Base-by-base conservation (phyloP, 2,888 invertebrate genomes). In the Mechanitis mazaeus region DNA sequence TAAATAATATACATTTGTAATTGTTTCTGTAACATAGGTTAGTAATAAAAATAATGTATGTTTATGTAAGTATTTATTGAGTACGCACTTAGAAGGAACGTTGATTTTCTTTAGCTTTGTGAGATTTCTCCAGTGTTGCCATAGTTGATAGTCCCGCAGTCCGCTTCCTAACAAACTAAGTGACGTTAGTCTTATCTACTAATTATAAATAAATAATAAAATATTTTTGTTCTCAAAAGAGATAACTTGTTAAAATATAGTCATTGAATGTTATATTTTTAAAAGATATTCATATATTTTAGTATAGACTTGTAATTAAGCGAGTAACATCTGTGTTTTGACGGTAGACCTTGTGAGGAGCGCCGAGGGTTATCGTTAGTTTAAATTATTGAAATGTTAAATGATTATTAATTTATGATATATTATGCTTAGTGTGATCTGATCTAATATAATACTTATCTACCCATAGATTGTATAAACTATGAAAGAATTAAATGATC, bases 361-460 rank as follows among this genome's bases (percentile, higher is more conserved):
- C 88, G 89, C 81, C 81, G 82, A 85, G 77, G 80, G 84, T 85
- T 85, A 83, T 77, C 82, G 83, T 83, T 87, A 87, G 75, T 78
- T 79, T 87, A 87, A 87, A 87, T 87, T 89, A 87, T 88, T 87
- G 81, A 78, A 83, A 83, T 85, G 85, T 87, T 88, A 69, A 72
- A 71, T 75, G 70, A 71, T 80, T 84, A 78, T 77, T 77, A 82
- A 84, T 87, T 85, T 87, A 85, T 86, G 83, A 80, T 81, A 87
- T 76, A 87, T 82, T 80, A 83, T 82, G 86, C 87, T 88, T 89
- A 87, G 89, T 89, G 89, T 89, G 89, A 90, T 90, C 89, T 88
- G 89, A 89, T 83, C 80, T 85, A 81, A 85, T 81, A 76, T 64
- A 84, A 80, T 83, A 83, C 85, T 81, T 86, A 80, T 87, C 80